These are phyloP conservation scores for Oxyura jamaicensis DNA, from an alignment of 2,113 vertebrate species.

Conservation along the genomic window DNA sequence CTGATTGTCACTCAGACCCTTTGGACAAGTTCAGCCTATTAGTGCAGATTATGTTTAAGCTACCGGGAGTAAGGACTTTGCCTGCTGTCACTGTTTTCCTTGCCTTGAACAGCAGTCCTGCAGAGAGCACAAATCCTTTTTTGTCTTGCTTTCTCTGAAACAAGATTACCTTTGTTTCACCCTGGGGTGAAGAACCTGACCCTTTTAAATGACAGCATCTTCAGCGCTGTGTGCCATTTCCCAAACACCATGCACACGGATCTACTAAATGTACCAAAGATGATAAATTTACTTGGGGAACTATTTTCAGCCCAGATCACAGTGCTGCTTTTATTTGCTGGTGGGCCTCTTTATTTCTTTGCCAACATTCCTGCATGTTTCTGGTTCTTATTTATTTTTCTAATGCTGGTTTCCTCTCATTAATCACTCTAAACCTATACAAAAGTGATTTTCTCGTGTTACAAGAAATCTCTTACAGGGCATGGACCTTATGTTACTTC, in stretches of 20 bases:
- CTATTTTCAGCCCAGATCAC: conserved; percentile 35
- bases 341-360: conserved; percentile 12
- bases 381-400: conserved; percentile 51
- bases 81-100: neutral
- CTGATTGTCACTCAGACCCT: neutral
- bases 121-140: neutral
- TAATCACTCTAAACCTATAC: conserved; percentile 29
- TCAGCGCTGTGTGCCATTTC: neutral
- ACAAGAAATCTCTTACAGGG: neutral
- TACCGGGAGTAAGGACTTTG: neutral
- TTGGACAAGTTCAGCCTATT: neutral
- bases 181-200: neutral
- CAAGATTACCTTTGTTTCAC: neutral
- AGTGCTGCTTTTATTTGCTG: conserved; percentile 29
- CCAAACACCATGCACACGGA: neutral
- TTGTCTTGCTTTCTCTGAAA: neutral
- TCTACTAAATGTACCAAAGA: conserved; percentile 10
- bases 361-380: conserved; percentile 33
- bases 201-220: neutral
- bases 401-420: conserved; percentile 23
- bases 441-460: conserved; percentile 27
- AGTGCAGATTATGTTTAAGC: neutral
- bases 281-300: conserved; percentile 34
- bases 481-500: conserved; percentile 14
- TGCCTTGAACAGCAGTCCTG: neutral